These are phyloP conservation scores for Glossophaga mutica DNA, from an alignment of 2,797 vertebrate species.

Conservation along the genomic window DNA sequence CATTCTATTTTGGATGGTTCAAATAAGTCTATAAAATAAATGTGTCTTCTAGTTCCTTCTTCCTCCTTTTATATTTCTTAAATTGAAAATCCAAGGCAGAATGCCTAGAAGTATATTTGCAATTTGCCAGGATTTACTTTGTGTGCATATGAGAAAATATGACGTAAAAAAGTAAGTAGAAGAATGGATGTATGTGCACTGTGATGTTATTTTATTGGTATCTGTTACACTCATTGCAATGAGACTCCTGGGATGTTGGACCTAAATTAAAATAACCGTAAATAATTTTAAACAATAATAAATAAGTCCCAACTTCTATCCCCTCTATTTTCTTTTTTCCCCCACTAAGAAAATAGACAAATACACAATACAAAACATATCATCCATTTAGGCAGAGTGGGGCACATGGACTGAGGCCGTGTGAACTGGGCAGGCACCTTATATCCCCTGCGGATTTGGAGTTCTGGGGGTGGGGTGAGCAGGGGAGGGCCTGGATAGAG, in stretches of 20 bases:
- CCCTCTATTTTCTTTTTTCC: neutral
- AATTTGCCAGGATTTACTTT: slow-evolving; percentile 41
- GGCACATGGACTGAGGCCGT: neutral
- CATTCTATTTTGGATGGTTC: slow-evolving; percentile 22
- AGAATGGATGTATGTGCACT: neutral
- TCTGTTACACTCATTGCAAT: neutral
- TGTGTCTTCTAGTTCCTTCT: neutral
- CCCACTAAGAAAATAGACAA: neutral
- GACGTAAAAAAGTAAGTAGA: neutral
- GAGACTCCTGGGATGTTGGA: slow-evolving; percentile 7
- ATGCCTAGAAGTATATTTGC: neutral
- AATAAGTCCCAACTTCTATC: neutral
- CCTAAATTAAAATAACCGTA: slow-evolving; percentile 48
- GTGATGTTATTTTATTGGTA: slow-evolving; percentile 22
- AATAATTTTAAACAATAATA: slow-evolving; percentile 37
- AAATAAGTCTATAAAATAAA: slow-evolving; percentile 9
- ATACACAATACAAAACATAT: neutral
- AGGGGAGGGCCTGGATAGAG: neutral
- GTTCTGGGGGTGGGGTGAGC: neutral
- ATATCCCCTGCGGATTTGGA: neutral
- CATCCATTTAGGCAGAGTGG: neutral
- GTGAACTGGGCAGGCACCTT: too few species aligned
- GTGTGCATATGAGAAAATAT: slow-evolving; percentile 28
- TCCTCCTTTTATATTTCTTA: slow-evolving; percentile 36
- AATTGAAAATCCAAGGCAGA: slow-evolving; percentile 44